phyloP scores from a whole-genome alignment of 2,113 vertebrate species.

The Artemisiospiza belli region DNA sequence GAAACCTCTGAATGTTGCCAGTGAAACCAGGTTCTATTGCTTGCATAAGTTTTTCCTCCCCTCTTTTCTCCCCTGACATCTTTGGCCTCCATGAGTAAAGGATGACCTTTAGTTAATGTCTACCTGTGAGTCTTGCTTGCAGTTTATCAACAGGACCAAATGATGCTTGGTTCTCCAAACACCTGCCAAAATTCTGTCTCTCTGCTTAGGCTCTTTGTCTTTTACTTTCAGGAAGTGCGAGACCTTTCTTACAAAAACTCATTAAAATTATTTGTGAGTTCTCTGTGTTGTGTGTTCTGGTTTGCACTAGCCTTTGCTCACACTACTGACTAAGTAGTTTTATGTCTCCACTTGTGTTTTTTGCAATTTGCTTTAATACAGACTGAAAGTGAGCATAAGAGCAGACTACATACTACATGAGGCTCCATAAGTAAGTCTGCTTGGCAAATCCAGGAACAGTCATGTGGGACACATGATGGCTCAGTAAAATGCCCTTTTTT shows the following conservation, averaged over 20 bases:
- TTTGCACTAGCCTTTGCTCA: neutral
- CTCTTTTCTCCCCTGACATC: neutral
- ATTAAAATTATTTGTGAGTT: neutral
- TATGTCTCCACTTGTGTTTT: neutral
- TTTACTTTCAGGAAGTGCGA: neutral
- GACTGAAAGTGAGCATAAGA: neutral
- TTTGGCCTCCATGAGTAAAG: neutral
- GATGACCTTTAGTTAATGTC: neutral
- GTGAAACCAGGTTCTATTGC: neutral
- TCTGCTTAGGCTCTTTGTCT: neutral
- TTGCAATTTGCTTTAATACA: neutral
- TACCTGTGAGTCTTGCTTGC: neutral
- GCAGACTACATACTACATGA: neutral
- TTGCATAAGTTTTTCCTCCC: neutral
- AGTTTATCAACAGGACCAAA: neutral
- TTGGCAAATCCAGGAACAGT: neutral
- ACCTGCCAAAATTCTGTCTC: neutral
- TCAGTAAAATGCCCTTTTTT: neutral
- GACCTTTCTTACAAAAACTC: neutral
- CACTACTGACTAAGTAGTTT: neutral
- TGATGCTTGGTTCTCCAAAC: neutral
- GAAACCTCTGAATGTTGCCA: neutral
- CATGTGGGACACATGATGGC: neutral
- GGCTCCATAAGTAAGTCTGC: neutral
- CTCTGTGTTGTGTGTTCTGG: neutral